Conservation (phyloP, 2,113 vertebrate species). For the Colinus virginianus region DNA sequence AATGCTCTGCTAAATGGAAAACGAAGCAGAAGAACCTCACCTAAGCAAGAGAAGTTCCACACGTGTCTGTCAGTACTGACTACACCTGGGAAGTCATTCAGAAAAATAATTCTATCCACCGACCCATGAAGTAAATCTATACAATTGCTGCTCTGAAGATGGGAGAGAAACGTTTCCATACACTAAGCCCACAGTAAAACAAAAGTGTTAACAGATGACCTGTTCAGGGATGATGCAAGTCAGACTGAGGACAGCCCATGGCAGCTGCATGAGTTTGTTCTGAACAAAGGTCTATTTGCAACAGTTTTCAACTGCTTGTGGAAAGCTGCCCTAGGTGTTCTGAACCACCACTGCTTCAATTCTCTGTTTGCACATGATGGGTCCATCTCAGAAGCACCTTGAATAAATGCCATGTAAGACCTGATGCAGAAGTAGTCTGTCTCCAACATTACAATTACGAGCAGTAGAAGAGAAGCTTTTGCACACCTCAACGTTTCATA, state of each 20-base stretch:
- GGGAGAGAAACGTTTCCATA: not conserved
- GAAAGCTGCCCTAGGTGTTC: slow-evolving; percentile 52
- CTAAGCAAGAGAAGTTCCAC: not conserved
- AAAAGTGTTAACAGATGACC: not conserved
- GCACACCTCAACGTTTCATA: slow-evolving; percentile 33
- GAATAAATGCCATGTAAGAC: not conserved
- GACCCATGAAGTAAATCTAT: not conserved
- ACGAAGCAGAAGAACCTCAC: slow-evolving; percentile 30
- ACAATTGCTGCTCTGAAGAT: slow-evolving; percentile 29
- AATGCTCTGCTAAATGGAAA: slow-evolving; percentile 64
- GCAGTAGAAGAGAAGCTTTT: slow-evolving; percentile 6
- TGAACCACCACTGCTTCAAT: slow-evolving; percentile 28
- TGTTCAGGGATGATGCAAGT: not conserved
- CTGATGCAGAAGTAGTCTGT: not conserved
- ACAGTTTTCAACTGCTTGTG: slow-evolving; percentile 36
- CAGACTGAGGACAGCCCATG: not conserved
- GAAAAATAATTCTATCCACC: not conserved
- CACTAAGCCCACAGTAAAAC: not conserved
- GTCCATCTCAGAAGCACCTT: slow-evolving; percentile 24
- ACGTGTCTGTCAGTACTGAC: slow-evolving; percentile 17
- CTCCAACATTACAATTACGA: not conserved
- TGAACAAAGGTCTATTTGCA: slow-evolving; percentile 25
- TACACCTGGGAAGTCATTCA: not conserved
- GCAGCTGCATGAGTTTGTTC: not conserved
- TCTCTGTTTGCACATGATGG: not conserved